Evolutionary conservation across 2,888 invertebrate genomes (phyloP).

Genomic region (Atethmia centrago): DNA sequence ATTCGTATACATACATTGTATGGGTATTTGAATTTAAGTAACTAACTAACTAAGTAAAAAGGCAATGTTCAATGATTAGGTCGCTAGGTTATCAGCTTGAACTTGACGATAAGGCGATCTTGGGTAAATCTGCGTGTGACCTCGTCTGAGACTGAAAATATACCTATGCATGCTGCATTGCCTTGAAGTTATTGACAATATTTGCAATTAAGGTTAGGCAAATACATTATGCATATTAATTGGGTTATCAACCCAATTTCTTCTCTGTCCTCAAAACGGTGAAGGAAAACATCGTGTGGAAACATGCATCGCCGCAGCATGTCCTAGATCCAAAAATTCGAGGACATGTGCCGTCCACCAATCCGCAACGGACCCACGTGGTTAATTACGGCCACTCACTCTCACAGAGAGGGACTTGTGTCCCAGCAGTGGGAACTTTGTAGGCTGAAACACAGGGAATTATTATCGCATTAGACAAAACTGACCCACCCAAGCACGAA

Average conservation of each 20-base stretch:
- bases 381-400: neutral
- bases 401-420: neutral
- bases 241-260: neutral
- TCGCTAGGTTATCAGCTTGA: constrained; percentile 50
- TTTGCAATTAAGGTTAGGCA: neutral
- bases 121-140: constrained; percentile 53
- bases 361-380: neutral
- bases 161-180: constrained; percentile 19
- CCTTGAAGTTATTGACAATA: constrained; percentile 44
- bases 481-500: neutral
- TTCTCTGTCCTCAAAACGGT: neutral
- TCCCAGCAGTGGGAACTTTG: neutral
- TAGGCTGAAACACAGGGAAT: neutral
- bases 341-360: neutral
- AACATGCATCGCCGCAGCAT: neutral
- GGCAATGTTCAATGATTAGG: constrained; percentile 31
- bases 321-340: neutral
- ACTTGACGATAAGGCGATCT: constrained; percentile 57
- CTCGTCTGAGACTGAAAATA: constrained; percentile 39
- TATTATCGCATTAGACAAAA: neutral
- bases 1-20: neutral
- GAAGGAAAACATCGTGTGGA: neutral
- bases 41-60: constrained; percentile 25
- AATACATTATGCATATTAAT: constrained; percentile 1
- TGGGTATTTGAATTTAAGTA: constrained; percentile 13